These are phyloP conservation scores for Albula goreensis DNA, from an alignment of 2,113 vertebrate genomes.

Conservation along the genomic window DNA sequence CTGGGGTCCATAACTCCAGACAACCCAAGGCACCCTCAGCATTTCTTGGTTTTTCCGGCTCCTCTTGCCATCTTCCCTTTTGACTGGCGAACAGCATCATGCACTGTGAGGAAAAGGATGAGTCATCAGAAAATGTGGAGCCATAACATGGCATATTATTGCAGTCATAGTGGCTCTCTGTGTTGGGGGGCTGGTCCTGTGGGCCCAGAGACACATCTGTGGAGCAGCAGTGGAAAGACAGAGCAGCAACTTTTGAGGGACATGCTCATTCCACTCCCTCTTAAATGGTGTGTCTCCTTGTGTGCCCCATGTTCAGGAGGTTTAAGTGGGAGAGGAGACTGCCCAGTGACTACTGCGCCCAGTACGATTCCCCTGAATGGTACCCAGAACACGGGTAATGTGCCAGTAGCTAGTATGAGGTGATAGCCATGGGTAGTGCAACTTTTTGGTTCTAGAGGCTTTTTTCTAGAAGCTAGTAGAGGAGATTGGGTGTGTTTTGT, in stretches of 20 bases:
- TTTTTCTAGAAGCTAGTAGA: background rate
- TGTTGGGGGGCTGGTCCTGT: background rate
- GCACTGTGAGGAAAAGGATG: background rate
- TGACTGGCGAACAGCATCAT: too few relatives aligned
- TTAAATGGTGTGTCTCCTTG: conserved; percentile 19
- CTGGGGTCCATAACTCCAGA: background rate
- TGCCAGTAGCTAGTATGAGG: background rate
- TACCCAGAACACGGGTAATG: conserved; percentile 60
- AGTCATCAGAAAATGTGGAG: background rate
- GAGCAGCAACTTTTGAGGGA: background rate
- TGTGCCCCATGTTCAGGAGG: conserved; percentile 67
- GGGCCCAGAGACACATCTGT: background rate
- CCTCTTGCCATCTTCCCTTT: too few relatives aligned
- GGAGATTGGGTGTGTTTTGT: background rate
- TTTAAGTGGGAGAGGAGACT: conserved; percentile 74
- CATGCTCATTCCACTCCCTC: background rate
- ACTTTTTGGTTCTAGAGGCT: background rate
- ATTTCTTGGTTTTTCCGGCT: too few relatives aligned
- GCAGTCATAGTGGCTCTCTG: background rate
- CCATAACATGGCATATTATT: background rate
- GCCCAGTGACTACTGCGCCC: conserved; percentile 72
- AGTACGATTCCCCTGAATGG: conserved; percentile 77
- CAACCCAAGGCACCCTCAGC: too few relatives aligned
- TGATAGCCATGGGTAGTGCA: background rate
- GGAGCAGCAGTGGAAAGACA: background rate